A percentile compares a stretch with the other conserved stretches of the same genome.
phyloP scores from a whole-genome alignment of 1,140 invertebrate genomes.

The Drosophila rufa region DNA sequence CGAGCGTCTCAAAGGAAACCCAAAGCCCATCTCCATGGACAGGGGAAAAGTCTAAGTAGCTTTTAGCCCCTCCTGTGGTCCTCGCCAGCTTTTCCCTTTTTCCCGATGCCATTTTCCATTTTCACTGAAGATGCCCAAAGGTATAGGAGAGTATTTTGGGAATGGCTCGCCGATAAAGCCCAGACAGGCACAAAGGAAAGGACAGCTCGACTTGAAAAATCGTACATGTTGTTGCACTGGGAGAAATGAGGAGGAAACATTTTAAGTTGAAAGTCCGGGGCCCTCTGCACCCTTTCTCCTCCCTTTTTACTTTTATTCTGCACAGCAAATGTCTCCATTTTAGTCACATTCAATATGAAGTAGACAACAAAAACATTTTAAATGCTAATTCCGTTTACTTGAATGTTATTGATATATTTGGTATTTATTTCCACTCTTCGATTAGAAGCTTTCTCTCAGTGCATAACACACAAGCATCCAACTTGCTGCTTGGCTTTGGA shows the following conservation, averaged over 20 bases:
- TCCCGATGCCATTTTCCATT: conserved; percentile 8
- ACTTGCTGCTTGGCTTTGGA: conserved; percentile 29
- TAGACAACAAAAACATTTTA: too few relatives aligned
- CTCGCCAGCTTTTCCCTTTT: neutral
- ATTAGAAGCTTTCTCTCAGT: conserved; percentile 2
- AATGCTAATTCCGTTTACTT: too few relatives aligned
- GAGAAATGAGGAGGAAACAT: neutral
- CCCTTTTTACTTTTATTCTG: too few relatives aligned
- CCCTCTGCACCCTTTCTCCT: too few relatives aligned
- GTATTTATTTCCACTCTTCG: too few relatives aligned
- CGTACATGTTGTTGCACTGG: conserved; percentile 15
- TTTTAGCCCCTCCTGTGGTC: conserved; percentile 2
- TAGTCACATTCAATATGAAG: too few relatives aligned
- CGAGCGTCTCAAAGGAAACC: conserved; percentile 36
- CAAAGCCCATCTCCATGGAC: conserved; percentile 1
- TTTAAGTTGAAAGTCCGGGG: too few relatives aligned
- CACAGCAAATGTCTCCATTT: too few relatives aligned
- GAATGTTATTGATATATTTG: too few relatives aligned
- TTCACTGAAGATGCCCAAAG: conserved; percentile 45
- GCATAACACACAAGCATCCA: neutral
- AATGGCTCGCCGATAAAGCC: conserved; percentile 33
- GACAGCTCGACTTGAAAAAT: conserved; percentile 15
- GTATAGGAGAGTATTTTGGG: conserved; percentile 38
- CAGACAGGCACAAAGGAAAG: conserved; percentile 13
- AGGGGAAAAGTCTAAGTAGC: conserved; percentile 27